Evolutionary conservation across 2,888 invertebrate genomes (phyloP).

Genomic region (Sarcophaga caerulescens): DNA sequence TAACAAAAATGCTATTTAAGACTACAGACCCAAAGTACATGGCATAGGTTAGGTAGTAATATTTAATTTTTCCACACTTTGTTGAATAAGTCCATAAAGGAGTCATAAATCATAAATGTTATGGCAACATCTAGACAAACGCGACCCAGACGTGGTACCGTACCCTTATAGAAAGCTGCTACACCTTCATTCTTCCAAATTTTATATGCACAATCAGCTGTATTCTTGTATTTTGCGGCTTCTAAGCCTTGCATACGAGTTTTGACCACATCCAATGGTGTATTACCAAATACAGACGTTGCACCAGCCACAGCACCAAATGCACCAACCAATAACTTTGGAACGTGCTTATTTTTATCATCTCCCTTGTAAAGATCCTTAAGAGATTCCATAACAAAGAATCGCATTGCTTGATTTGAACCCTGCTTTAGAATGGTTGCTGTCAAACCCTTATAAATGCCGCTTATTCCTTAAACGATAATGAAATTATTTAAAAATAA

Average conservation of each 20-base stretch:
- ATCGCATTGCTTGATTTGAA: conserved; percentile 98
- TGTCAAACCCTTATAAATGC: conserved; percentile 95
- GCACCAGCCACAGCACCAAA: conserved; percentile 98
- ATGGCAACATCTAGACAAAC: conserved; percentile 99
- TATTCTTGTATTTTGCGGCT: conserved; percentile 96
- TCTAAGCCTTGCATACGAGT: conserved; percentile 99
- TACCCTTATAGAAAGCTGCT: conserved; percentile 98
- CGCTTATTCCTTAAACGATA: conserved; percentile 83
- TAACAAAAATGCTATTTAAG: neutral
- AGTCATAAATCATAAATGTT: conserved; percentile 99
- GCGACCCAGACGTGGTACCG: conserved; percentile 95
- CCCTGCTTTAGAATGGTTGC: conserved; percentile 99
- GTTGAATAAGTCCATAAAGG: conserved; percentile 98
- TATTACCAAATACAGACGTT: conserved; percentile 98
- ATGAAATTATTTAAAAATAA: neutral
- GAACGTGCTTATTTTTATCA: conserved; percentile 91
- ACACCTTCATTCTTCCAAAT: conserved; percentile 97
- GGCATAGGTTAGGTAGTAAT: neutral
- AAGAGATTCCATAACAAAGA: conserved; percentile 97
- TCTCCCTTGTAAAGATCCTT: conserved; percentile 96
- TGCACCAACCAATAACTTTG: conserved; percentile 92
- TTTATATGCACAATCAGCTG: conserved; percentile 93
- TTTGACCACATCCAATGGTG: conserved; percentile 99
- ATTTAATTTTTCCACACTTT: conserved; percentile 86
- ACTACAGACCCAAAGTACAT: neutral